phyloP scores from a whole-genome alignment of 2,113 vertebrate genomes.

The Empidonax traillii region DNA sequence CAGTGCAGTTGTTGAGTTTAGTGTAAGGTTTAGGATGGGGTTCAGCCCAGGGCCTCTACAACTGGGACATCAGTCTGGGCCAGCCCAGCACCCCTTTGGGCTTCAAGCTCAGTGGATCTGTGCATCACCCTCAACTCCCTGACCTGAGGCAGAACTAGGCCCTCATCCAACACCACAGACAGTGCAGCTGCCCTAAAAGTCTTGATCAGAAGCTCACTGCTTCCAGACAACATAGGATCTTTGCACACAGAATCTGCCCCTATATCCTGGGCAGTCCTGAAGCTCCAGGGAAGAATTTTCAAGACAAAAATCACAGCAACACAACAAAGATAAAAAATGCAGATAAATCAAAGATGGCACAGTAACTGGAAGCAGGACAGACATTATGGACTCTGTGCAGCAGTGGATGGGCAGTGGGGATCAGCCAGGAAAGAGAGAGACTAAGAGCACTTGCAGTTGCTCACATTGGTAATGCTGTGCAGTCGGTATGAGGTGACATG shows the following conservation, averaged over 20 bases:
- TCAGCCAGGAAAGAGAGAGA: not conserved
- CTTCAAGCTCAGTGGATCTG: not conserved
- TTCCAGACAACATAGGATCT: not conserved
- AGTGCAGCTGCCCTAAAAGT: not conserved
- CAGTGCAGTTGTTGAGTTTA: not conserved
- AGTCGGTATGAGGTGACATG: not conserved
- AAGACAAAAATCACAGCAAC: not conserved
- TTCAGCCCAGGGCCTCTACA: not conserved
- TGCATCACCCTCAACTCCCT: not conserved
- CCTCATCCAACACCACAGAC: not conserved
- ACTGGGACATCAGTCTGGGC: not conserved
- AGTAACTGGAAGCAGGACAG: not conserved
- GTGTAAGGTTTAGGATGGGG: not conserved
- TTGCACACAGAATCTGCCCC: not conserved
- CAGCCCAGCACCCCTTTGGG: not conserved
- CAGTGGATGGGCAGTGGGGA: not conserved
- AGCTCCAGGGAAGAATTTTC: not conserved
- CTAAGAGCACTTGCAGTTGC: not conserved
- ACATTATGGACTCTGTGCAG: not conserved
- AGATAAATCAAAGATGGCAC: not conserved
- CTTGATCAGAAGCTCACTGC: not conserved
- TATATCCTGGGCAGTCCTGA: not conserved
- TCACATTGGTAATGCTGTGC: not conserved
- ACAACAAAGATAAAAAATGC: not conserved
- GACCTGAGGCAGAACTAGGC: not conserved